A percentile compares a stretch with the other conserved stretches of the same genome.
Conservation (phyloP, 2,797 vertebrate species). For the Spheniscus humboldti region DNA sequence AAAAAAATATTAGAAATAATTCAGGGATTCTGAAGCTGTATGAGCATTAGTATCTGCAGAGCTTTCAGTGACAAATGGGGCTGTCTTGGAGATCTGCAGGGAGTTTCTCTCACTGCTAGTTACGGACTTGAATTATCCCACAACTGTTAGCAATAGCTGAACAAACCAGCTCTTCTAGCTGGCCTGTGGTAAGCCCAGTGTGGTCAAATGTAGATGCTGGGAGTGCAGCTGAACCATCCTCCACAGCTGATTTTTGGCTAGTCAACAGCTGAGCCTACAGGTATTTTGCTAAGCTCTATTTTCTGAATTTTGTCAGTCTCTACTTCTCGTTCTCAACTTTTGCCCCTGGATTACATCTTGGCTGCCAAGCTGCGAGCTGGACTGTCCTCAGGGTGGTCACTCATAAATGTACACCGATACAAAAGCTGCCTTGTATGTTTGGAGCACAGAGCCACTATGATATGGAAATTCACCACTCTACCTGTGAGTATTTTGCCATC, state of each 20-base stretch:
- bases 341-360: background rate
- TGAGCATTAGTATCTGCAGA: background rate
- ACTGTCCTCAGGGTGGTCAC: background rate
- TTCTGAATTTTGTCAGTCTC: background rate
- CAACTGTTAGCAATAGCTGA: background rate
- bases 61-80: background rate
- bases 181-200: background rate
- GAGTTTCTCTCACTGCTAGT: background rate
- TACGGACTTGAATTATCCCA: background rate
- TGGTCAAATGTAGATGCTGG: background rate
- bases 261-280: background rate
- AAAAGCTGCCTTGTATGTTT: background rate
- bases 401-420: background rate
- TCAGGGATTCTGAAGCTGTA: background rate
- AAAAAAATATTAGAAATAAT: background rate
- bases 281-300: background rate
- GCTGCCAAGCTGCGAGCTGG: background rate
- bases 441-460: background rate
- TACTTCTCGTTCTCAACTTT: background rate
- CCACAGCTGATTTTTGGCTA: background rate
- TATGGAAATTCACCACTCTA: background rate
- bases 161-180: background rate
- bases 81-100: background rate
- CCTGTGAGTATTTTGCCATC: background rate
- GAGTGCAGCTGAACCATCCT: background rate